These are phyloP conservation scores for Crax fasciolata DNA, from an alignment of 2,797 vertebrate species.

Conservation along the genomic window DNA sequence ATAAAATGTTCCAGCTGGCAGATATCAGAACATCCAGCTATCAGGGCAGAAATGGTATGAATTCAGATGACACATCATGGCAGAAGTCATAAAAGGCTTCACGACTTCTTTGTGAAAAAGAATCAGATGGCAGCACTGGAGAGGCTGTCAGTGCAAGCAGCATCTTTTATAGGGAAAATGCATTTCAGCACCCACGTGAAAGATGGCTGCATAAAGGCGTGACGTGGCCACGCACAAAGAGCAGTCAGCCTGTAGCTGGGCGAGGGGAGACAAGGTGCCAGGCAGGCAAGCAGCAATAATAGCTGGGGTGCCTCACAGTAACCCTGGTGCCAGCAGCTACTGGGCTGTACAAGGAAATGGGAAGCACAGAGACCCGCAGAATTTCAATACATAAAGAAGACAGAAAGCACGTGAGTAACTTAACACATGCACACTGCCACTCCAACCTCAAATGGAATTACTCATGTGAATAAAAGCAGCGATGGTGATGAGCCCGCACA, in stretches of 20 bases:
- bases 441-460: conserved; percentile 74
- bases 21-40: conserved; percentile 37
- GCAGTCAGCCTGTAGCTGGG: conserved; percentile 29
- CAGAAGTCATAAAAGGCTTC: conserved; percentile 34
- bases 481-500: conserved; percentile 70
- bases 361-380: background rate
- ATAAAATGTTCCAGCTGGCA: conserved; percentile 45
- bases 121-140: conserved; percentile 39
- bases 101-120: conserved; percentile 25
- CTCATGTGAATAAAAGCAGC: conserved; percentile 73
- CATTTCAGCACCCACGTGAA: conserved; percentile 48
- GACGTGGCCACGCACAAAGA: conserved; percentile 3
- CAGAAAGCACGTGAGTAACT: conserved; percentile 53
- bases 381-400: conserved; percentile 69
- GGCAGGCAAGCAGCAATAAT: conserved; percentile 24
- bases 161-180: conserved; percentile 19
- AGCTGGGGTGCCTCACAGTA: conserved; percentile 4
- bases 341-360: conserved; percentile 20
- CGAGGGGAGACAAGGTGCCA: conserved; percentile 57
- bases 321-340: conserved; percentile 29
- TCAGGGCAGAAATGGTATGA: background rate
- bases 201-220: conserved; percentile 34
- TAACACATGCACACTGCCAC: conserved; percentile 32
- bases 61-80: conserved; percentile 19
- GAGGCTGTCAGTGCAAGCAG: conserved; percentile 34